phyloP scores from a whole-genome alignment of 2,888 invertebrate genomes.

The Heptascelio sp. region DNA sequence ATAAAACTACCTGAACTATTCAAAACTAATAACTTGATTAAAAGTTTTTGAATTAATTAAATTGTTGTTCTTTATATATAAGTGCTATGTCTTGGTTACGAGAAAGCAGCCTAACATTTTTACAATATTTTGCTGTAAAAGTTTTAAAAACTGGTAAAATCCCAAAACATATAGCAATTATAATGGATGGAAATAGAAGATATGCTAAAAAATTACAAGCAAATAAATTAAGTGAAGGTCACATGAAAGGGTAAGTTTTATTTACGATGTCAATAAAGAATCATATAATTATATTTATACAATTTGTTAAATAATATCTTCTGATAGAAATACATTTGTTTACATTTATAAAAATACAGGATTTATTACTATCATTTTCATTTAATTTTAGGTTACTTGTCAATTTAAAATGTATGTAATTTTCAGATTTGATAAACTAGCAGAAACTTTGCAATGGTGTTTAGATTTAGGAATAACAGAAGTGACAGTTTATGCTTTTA shows the following conservation, averaged over 20 bases:
- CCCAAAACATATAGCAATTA: slow-evolving; percentile 98
- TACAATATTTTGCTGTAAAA: slow-evolving; percentile 91
- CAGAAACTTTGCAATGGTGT: slow-evolving; percentile 91
- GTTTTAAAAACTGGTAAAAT: slow-evolving; percentile 94
- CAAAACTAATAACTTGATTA: too few relatives aligned
- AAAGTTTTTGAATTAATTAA: too few relatives aligned
- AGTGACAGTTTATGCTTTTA: slow-evolving; percentile 99
- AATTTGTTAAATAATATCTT: too few relatives aligned
- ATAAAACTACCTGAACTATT: too few relatives aligned
- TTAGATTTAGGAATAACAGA: slow-evolving; percentile 96
- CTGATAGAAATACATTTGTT: too few relatives aligned
- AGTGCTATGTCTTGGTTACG: slow-evolving; percentile 94
- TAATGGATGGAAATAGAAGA: slow-evolving; percentile 99
- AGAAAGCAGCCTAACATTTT: slow-evolving; percentile 91
- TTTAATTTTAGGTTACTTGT: too few relatives aligned
- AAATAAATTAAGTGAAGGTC: slow-evolving; percentile 91
- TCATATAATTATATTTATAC: too few relatives aligned
- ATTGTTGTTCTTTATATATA: too few relatives aligned
- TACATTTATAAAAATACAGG: too few relatives aligned
- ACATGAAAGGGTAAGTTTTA: slow-evolving; percentile 91
- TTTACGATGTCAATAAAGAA: too few relatives aligned
- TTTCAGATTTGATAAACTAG: slow-evolving; percentile 81
- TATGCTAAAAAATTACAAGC: slow-evolving; percentile 95
- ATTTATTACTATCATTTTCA: too few relatives aligned
- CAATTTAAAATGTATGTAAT: too few relatives aligned